Conservation (phyloP, 2,797 vertebrate species). For the Tolypeutes matacus region DNA sequence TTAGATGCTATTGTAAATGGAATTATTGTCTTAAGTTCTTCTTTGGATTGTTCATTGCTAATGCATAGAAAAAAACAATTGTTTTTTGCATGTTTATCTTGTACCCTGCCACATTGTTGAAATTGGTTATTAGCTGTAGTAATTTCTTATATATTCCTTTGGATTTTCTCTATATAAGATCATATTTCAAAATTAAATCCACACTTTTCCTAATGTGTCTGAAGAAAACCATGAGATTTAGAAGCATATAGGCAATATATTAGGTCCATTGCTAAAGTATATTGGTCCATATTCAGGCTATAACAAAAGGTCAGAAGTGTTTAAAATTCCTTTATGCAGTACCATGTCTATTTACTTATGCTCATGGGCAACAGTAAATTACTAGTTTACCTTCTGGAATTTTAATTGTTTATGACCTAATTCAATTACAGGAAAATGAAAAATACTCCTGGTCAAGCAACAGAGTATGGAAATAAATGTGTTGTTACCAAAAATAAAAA, state of each 20-base stretch:
- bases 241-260: conserved; percentile 30
- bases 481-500: conserved; percentile 63
- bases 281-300: conserved; percentile 66
- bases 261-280: conserved; percentile 57
- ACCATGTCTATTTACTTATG: conserved; percentile 77
- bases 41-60: no score
- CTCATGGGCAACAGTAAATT: conserved; percentile 77
- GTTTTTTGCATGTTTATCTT: no score
- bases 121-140: no score
- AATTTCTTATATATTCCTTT: no score
- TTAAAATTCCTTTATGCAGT: conserved; percentile 71
- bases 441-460: conserved; percentile 71
- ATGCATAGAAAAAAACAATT: no score
- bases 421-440: conserved; percentile 71
- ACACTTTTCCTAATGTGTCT: conserved; percentile 44
- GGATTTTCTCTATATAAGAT: no score
- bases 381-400: conserved; percentile 78
- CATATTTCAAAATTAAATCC: not conserved
- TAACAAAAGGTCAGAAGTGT: conserved; percentile 64
- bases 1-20: no score
- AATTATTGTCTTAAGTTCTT: no score
- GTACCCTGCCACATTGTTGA: no score
- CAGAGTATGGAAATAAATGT: conserved; percentile 82
- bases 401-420: conserved; percentile 75
- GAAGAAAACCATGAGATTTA: conserved; percentile 45